Evolutionary conservation across 1,140 invertebrate genomes (phyloP).

Genomic region (Chlorops oryzae): DNA sequence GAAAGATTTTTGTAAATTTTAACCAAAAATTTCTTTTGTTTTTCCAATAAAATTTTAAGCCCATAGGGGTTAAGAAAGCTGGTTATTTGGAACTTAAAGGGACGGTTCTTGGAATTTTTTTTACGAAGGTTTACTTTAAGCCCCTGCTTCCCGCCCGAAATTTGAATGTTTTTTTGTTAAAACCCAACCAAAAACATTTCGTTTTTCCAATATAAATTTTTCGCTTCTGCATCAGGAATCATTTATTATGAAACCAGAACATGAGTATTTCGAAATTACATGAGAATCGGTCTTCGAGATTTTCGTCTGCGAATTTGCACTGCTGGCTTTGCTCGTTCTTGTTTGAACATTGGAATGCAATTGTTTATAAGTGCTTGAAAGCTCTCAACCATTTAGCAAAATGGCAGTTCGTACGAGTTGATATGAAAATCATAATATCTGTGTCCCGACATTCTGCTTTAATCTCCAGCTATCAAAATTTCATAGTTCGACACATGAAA

Average conservation of each 20-base stretch:
- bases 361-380: slow-evolving; percentile 1
- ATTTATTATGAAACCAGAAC: not conserved
- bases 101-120: too few species aligned
- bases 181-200: not conserved
- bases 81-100: too few species aligned
- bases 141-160: too few species aligned
- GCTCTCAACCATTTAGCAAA: slow-evolving; percentile 14
- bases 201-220: not conserved
- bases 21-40: too few species aligned
- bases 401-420: slow-evolving; percentile 2
- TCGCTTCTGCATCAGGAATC: slow-evolving; percentile 1
- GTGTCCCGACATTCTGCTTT: slow-evolving; percentile 5
- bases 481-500: too few species aligned
- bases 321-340: not conserved
- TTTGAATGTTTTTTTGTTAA: not conserved
- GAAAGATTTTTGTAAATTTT: too few species aligned
- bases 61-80: too few species aligned
- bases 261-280: not conserved
- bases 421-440: slow-evolving; percentile 13
- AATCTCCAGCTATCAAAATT: too few species aligned
- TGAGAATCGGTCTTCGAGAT: not conserved
- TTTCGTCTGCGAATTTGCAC: not conserved
- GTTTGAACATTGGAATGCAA: not conserved
- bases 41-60: too few species aligned
- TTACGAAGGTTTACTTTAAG: too few species aligned